Percentiles rank a stretch among this genome's conserved stretches.
Evolutionary conservation across 1,140 invertebrate genomes (phyloP).

Genomic region (Coenobita brevimanus): DNA sequence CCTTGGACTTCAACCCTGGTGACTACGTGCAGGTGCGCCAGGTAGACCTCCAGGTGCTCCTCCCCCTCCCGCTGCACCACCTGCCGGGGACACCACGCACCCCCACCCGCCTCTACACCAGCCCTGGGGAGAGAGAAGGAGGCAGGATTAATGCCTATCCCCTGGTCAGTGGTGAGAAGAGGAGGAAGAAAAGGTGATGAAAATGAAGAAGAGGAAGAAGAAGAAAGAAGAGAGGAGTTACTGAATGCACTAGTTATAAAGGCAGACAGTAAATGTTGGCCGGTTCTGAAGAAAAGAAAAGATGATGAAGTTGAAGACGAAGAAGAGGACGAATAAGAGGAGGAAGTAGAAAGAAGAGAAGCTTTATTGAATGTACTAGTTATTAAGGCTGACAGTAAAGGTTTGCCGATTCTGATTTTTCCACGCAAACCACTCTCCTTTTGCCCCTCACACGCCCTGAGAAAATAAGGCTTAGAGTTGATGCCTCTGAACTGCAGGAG

Average conservation of each 20-base stretch:
- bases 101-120: conserved; percentile 88
- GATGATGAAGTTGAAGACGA: neutral
- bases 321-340: neutral
- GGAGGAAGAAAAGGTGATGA: neutral
- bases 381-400: no score
- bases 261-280: no score
- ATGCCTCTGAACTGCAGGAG: no score
- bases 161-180: no score
- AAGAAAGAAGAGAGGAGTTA: neutral
- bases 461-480: no score
- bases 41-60: conserved; percentile 87
- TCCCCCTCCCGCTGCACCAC: conserved; percentile 75
- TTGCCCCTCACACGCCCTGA: no score
- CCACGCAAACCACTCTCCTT: no score
- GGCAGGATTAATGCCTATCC: no score
- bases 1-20: conserved; percentile 93
- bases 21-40: conserved; percentile 84
- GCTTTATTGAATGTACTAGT: no score
- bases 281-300: neutral
- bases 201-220: neutral
- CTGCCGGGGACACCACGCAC: conserved; percentile 94
- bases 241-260: neutral
- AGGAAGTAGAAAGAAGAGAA: no score
- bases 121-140: conserved; percentile 78
- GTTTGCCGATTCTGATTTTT: no score